Evolutionary conservation across 2,888 invertebrate species (phyloP), one percentile per base, ranked within the genome.

Genomic region (Desoria tigrina): DNA sequence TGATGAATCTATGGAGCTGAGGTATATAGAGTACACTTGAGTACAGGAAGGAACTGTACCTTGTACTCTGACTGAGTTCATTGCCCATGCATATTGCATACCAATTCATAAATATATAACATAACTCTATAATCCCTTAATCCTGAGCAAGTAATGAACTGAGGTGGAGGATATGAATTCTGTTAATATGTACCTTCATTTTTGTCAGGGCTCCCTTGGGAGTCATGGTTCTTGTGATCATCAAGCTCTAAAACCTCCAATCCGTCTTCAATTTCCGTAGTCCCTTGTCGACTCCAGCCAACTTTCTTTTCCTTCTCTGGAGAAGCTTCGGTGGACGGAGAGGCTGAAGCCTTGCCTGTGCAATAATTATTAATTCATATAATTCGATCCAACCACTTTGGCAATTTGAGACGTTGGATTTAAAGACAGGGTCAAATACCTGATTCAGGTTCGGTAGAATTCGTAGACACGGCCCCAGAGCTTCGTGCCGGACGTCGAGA

Each of bases 241-340:
- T 73, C 76, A 53, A 76, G 68, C 58, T 76, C 74, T 37, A 76
- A 62, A 57, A 76, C 74, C 69, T 76, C 76, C 61, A 76, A 69
- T 59, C 73, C 76, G 65, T 76, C 75, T 45, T 76, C 76, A 26
- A 76, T 69, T 58, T 75, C 74, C n/a, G 66, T 57, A 65, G 24
- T 51, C 26, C 11, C 23, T 51, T 51, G 51, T 59, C 63, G 24
- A 28, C 59, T 63, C 24, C 42, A 59, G 18, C 63, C 68, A 18
- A 57, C 11, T 16, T 63, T 54, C 23, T 61, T 68, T 26, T 71
- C 71, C 54, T 71, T 68, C 2, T 68, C 65, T 9, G 68, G 71
- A 1, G 62, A 60, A 2, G 62, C 63, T 7, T 65, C 63, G 2
- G 70, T 61, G 0, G 62, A 49, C 1, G 71, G 61, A 16, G 71